Conservation (phyloP, 2,113 vertebrate species). For the Carollia perspicillata region DNA sequence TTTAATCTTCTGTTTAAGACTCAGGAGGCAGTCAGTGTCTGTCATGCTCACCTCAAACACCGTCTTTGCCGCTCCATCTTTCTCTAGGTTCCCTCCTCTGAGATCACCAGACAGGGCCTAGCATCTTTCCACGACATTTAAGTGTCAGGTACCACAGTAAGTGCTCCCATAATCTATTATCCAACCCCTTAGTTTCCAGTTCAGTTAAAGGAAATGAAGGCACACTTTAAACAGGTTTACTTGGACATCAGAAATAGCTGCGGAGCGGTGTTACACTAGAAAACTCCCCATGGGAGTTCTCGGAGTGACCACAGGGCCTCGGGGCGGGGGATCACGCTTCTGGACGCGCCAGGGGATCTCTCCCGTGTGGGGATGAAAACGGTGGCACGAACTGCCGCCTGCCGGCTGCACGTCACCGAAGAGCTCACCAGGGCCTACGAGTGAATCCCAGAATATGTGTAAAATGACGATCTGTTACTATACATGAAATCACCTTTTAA, state of each 20-base stretch:
- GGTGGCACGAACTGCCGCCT: neutral
- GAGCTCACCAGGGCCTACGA: neutral
- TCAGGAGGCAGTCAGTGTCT: neutral
- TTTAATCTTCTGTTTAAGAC: neutral
- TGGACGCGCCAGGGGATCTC: neutral
- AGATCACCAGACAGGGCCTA: neutral
- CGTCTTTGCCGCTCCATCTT: neutral
- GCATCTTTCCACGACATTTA: neutral
- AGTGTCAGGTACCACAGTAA: neutral
- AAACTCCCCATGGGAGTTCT: neutral
- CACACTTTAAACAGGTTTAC: neutral
- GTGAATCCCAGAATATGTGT: neutral
- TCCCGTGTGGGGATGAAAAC: neutral
- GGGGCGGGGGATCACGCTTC: neutral
- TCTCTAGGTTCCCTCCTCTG: neutral
- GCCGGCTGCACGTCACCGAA: neutral
- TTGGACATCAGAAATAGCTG: neutral
- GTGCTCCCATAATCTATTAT: neutral
- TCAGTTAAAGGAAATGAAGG: neutral
- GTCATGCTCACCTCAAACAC: neutral
- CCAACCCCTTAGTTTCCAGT: neutral
- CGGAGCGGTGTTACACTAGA: neutral
- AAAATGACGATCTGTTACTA: neutral
- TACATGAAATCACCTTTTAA: neutral
- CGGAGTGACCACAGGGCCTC: neutral